A percentile compares a stretch with the other conserved stretches of the same genome.
These are phyloP conservation scores for Lontra canadensis DNA, from an alignment of 2,113 vertebrate genomes.

Conservation along the genomic window DNA sequence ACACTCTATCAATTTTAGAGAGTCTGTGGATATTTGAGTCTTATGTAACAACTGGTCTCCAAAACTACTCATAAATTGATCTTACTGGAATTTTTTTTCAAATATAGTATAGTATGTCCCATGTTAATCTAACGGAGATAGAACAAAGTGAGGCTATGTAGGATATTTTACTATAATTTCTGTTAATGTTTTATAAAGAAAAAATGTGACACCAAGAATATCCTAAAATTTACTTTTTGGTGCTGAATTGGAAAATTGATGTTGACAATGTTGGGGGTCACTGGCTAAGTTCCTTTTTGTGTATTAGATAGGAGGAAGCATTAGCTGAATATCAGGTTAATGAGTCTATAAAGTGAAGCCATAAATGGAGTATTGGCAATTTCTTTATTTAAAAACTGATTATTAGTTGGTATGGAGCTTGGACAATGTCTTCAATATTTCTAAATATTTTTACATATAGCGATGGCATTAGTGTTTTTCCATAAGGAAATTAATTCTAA, in stretches of 20 bases:
- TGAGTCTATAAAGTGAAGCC: neutral
- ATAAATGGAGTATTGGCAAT: neutral
- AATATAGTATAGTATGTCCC: neutral
- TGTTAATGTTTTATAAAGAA: neutral
- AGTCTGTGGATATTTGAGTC: conserved; percentile 5
- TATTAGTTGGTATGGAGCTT: neutral
- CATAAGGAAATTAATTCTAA: neutral
- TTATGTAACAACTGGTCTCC: neutral
- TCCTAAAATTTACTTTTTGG: neutral
- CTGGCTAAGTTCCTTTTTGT: neutral
- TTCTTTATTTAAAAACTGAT: neutral
- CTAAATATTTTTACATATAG: neutral
- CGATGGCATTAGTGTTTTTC: neutral
- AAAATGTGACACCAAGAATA: neutral
- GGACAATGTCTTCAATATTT: neutral
- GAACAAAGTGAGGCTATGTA: neutral
- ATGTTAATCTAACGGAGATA: neutral
- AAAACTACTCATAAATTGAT: neutral
- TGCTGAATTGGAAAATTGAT: neutral
- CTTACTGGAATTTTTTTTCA: neutral
- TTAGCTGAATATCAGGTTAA: neutral
- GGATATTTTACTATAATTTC: neutral
- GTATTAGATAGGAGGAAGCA: neutral
- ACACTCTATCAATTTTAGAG: neutral
- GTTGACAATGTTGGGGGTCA: neutral